Percentiles rank a stretch among this genome's conserved stretches.
Conservation (phyloP, 2,888 invertebrate genomes). For the Agrotis puta region DNA sequence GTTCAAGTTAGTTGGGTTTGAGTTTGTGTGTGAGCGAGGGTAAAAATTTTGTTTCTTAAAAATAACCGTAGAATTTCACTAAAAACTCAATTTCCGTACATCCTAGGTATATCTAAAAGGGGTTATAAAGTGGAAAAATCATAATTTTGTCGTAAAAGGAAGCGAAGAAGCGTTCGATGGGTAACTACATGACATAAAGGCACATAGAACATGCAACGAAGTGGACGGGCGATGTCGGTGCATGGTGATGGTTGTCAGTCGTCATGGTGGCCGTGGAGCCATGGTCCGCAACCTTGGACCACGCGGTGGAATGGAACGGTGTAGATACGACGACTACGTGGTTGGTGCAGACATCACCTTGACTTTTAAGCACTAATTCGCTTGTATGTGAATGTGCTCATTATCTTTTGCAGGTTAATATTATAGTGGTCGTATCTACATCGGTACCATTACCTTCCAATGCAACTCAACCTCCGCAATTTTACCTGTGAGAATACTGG, state of each 20-base stretch:
- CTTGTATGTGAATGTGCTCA: not conserved
- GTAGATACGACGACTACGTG: slow-evolving; percentile 41
- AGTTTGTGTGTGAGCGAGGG: slow-evolving; percentile 8
- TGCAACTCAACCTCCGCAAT: slow-evolving; percentile 31
- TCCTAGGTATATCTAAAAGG: slow-evolving; percentile 70
- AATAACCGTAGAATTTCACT: slow-evolving; percentile 35
- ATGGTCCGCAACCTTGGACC: slow-evolving; percentile 57
- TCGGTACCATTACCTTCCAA: slow-evolving; percentile 35
- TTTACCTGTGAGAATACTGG: slow-evolving; percentile 97
- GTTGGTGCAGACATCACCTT: not conserved
- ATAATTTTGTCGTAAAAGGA: slow-evolving; percentile 75
- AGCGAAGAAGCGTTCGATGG: slow-evolving; percentile 85
- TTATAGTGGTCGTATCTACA: slow-evolving; percentile 39
- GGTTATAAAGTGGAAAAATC: slow-evolving; percentile 63
- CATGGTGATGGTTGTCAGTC: slow-evolving; percentile 91
- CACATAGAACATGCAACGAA: slow-evolving; percentile 80
- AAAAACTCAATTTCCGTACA: slow-evolving; percentile 54
- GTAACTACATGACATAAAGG: slow-evolving; percentile 80
- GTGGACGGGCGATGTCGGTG: slow-evolving; percentile 78
- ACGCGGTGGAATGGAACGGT: slow-evolving; percentile 52
- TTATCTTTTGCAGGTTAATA: not conserved
- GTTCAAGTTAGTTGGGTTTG: not conserved
- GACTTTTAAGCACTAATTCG: not conserved
- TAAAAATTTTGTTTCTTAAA: slow-evolving; percentile 32
- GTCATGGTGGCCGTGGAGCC: slow-evolving; percentile 72